Evolutionary conservation across 2,888 invertebrate genomes (phyloP).

Genomic region (Heliconius erato): DNA sequence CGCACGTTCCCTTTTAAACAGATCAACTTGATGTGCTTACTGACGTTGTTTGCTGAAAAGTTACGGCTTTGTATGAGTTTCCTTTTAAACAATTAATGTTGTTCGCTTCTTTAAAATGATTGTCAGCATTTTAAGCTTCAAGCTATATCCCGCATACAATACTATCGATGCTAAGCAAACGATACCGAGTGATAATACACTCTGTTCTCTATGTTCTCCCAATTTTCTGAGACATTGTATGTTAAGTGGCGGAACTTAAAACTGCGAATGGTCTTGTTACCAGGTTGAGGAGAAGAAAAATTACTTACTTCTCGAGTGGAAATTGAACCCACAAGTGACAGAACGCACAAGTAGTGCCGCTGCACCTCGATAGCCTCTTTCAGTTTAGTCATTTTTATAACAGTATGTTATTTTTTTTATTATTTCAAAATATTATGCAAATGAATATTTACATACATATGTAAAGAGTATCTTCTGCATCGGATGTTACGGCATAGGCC

Average conservation of each 20-base stretch:
- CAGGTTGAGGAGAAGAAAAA: background rate
- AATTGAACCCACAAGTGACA: too few relatives aligned
- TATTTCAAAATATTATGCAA: background rate
- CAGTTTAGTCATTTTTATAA: too few relatives aligned
- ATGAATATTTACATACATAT: background rate
- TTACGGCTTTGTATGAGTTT: conserved; percentile 4
- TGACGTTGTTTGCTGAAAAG: background rate
- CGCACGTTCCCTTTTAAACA: conserved; percentile 11
- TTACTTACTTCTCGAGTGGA: background rate
- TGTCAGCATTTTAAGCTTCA: background rate
- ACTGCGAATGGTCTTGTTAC: background rate
- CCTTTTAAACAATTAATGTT: conserved; percentile 23
- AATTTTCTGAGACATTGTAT: background rate
- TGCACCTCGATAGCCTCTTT: too few relatives aligned
- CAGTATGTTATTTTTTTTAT: too few relatives aligned
- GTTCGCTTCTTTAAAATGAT: background rate
- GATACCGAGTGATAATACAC: too few relatives aligned
- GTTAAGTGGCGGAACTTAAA: background rate
- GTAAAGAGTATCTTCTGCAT: background rate
- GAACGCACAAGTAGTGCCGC: too few relatives aligned
- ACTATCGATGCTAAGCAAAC: background rate
- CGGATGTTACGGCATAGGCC: background rate
- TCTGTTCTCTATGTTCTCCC: too few relatives aligned
- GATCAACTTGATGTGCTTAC: conserved; percentile 1
- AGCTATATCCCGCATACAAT: background rate